Percentiles rank a stretch among this genome's conserved stretches.
Conservation (phyloP, 2,797 vertebrate species). For the Allobates femoralis region DNA sequence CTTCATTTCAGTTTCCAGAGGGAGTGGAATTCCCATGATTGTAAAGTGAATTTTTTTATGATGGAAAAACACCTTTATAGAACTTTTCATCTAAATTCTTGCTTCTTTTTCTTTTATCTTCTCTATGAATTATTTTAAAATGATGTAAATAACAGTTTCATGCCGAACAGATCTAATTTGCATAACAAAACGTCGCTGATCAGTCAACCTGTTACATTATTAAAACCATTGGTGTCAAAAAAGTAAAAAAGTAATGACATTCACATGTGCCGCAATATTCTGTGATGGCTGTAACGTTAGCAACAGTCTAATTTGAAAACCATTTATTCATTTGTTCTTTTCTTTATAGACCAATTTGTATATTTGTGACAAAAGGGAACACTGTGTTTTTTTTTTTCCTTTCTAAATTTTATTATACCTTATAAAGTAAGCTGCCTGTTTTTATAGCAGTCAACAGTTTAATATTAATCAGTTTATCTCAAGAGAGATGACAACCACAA, state of each 20-base stretch:
- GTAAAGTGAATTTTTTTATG: too few relatives aligned
- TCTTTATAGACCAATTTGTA: constrained; percentile 42
- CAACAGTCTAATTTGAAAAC: constrained; percentile 22
- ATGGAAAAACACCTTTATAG: background rate
- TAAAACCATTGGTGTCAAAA: constrained; percentile 30
- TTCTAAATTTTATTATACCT: constrained; percentile 34
- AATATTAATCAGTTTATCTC: constrained; percentile 42
- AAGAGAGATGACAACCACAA: constrained; percentile 14
- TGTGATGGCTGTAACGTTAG: constrained; percentile 13
- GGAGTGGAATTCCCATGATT: too few relatives aligned
- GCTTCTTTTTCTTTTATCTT: background rate
- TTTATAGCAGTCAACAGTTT: constrained; percentile 35
- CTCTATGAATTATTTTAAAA: background rate
- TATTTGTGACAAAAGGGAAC: constrained; percentile 8
- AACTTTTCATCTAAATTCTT: background rate
- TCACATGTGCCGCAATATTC: background rate
- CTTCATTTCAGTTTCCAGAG: too few relatives aligned
- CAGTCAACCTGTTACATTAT: constrained; percentile 43
- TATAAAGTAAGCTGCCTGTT: constrained; percentile 41
- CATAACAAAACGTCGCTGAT: constrained; percentile 31
- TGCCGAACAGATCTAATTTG: background rate
- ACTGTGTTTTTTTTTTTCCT: constrained; percentile 15
- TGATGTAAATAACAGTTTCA: constrained; percentile 18
- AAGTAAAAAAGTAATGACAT: background rate
- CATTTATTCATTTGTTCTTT: constrained; percentile 47